Evolutionary conservation across 2,113 vertebrate species (phyloP).

Genomic region (Myxocyprinus asiaticus): DNA sequence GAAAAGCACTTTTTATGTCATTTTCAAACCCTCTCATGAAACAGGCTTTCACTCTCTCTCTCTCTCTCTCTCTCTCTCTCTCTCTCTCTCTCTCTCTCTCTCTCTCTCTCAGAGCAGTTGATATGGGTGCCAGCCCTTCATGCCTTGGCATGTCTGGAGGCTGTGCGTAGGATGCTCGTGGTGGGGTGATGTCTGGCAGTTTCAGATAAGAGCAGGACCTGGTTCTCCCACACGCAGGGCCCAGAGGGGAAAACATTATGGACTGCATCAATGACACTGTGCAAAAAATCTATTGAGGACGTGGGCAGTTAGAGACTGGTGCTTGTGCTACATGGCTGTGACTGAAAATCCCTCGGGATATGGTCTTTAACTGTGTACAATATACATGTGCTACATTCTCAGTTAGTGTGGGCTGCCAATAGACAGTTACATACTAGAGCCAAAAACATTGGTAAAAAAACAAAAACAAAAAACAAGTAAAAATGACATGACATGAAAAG

Average conservation of each 20-base stretch:
- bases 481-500: neutral
- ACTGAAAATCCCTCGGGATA: constrained; percentile 32
- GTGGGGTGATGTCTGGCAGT: constrained; percentile 73
- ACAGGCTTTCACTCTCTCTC: constrained; percentile 27
- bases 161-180: constrained; percentile 67
- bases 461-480: too few species aligned
- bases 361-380: constrained; percentile 26
- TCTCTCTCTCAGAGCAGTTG: neutral
- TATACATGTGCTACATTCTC: neutral
- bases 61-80: too few species aligned
- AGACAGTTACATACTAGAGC: neutral
- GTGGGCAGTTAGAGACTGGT: constrained; percentile 11
- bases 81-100: too few species aligned
- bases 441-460: neutral
- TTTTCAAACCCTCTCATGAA: constrained; percentile 29
- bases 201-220: constrained; percentile 68
- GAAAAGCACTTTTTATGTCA: constrained; percentile 50
- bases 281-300: constrained; percentile 30
- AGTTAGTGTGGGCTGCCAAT: constrained; percentile 28
- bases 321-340: constrained; percentile 8
- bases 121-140: constrained; percentile 49
- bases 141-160: constrained; percentile 69
- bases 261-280: constrained; percentile 7
- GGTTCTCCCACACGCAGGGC: constrained; percentile 11
- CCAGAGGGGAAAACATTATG: constrained; percentile 34